Base-by-base conservation (phyloP, 1,140 invertebrate species). In the Diachasmimorpha longicaudata region DNA sequence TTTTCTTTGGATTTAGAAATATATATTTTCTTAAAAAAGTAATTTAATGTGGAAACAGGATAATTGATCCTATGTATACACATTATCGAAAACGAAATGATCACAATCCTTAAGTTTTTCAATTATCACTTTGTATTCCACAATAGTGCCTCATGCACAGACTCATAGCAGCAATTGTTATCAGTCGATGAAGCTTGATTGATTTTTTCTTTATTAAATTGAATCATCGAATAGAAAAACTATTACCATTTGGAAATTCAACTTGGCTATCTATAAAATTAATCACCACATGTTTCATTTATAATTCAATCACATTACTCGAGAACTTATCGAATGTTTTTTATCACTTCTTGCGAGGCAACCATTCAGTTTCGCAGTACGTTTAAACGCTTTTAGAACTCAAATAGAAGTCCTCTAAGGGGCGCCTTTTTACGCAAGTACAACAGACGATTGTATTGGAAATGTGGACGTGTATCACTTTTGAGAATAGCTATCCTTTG, bases 1-100 rank as follows among this genome's bases (percentile, higher is more conserved):
- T 76, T 78, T 31, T 78, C 77, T 78, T 76, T 78, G 77, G 77
- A 76, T 76, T 77, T 73, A 76, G 66, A 78, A 76, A 76, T 76
- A 76, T 78, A 78, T 71, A 78, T 58, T 75, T 75, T 69, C 52
- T 73, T 75, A 63, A 16, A 52, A 52, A 52, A 3, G n/a, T 52
- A 6, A 52, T 52, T 16, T 52, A 52, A 52, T 52, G 13, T 13
- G 13, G 39, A 42, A 9, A 42, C 13, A 10, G 39, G 13, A 42
- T 10, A 13, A 9, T 42, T 42, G 39, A 42, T 42, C 13, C 13
- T 13, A 42, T 42, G 39, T 42, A 6, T 42, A 42, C 39, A 13
- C 39, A 13, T 42, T 42, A 42, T 42, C 39, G 3, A 42, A 42
- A 42, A 3, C 11, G 39, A 42, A 42, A 42, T 42, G 9, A 42